Percentiles rank a stretch among this genome's conserved stretches.
phyloP scores from a whole-genome alignment of 2,888 invertebrate species.

The Drosophila demipolita region DNA sequence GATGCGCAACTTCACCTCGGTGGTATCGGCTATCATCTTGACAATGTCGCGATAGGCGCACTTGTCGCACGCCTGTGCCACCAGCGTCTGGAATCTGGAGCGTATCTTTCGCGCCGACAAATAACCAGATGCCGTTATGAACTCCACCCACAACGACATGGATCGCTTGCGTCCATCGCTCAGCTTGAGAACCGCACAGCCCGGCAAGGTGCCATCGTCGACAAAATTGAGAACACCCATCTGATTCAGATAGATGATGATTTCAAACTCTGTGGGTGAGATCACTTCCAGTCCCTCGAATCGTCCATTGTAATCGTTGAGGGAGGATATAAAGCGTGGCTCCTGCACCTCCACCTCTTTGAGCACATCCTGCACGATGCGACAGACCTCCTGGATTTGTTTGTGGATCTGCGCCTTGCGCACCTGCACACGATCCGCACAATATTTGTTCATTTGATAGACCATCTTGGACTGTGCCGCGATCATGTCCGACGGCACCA shows the following conservation, averaged over 20 bases:
- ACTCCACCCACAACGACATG: constrained; percentile 99
- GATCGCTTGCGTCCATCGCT: constrained; percentile 98
- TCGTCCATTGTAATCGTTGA: constrained; percentile 95
- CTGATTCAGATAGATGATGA: constrained; percentile 97
- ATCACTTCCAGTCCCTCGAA: constrained; percentile 97
- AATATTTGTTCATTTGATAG: constrained; percentile 98
- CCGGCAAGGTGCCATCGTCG: constrained; percentile 96
- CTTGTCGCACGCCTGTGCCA: constrained; percentile 96
- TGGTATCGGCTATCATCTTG: constrained; percentile 97
- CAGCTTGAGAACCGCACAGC: constrained; percentile 96
- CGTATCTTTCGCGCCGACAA: constrained; percentile 97
- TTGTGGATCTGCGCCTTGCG: constrained; percentile 94
- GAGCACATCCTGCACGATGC: constrained; percentile 97
- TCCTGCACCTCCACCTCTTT: constrained; percentile 98
- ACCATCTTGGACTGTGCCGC: constrained; percentile 97
- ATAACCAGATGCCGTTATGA: constrained; percentile 98
- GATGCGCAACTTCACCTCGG: constrained; percentile 95
- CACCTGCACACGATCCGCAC: constrained; percentile 95
- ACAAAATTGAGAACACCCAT: constrained; percentile 99
- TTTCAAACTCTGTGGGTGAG: constrained; percentile 97
- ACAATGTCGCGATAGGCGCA: constrained; percentile 96
- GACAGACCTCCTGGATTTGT: constrained; percentile 95
- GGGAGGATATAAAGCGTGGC: constrained; percentile 96
- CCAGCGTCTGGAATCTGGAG: constrained; percentile 95
- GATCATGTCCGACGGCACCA: constrained; percentile 97